Percentiles rank a stretch among this genome's conserved stretches.
Conservation (phyloP, 2,113 vertebrate genomes). For the Zosterops pallidus region DNA sequence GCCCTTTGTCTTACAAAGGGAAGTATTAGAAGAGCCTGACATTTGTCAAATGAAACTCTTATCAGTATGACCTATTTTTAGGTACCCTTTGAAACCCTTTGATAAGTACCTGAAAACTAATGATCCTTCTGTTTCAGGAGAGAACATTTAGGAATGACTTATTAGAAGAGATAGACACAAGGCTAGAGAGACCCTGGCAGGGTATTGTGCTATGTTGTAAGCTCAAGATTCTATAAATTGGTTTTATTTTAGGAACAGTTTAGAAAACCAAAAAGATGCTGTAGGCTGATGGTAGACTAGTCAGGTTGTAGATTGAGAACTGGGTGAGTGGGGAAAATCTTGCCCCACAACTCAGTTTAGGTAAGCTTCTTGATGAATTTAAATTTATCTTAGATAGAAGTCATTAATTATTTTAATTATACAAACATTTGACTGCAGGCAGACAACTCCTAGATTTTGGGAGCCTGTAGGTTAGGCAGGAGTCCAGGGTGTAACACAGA, state of each 20-base stretch:
- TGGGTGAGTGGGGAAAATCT: not conserved
- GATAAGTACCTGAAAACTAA: slow-evolving; percentile 11
- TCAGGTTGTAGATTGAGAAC: not conserved
- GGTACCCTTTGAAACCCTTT: slow-evolving; percentile 14
- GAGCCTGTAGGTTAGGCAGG: not conserved
- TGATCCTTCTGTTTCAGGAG: slow-evolving; percentile 2
- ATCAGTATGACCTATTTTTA: slow-evolving; percentile 52
- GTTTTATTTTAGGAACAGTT: not conserved
- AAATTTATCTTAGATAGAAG: not conserved
- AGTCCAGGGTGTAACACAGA: not conserved
- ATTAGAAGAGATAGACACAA: not conserved
- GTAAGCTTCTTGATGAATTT: not conserved
- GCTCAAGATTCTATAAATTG: not conserved
- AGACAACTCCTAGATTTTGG: not conserved
- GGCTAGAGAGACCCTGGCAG: not conserved
- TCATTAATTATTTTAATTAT: not conserved
- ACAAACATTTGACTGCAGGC: not conserved
- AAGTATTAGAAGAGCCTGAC: slow-evolving; percentile 17
- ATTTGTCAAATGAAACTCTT: slow-evolving; percentile 47
- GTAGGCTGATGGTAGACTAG: not conserved
- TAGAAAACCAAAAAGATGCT: not conserved
- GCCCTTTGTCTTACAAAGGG: slow-evolving; percentile 43
- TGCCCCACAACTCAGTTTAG: not conserved
- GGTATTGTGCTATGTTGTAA: not conserved
- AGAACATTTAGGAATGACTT: not conserved